These are phyloP conservation scores for Periparus ater DNA, from an alignment of 2,797 vertebrate species.

Conservation along the genomic window DNA sequence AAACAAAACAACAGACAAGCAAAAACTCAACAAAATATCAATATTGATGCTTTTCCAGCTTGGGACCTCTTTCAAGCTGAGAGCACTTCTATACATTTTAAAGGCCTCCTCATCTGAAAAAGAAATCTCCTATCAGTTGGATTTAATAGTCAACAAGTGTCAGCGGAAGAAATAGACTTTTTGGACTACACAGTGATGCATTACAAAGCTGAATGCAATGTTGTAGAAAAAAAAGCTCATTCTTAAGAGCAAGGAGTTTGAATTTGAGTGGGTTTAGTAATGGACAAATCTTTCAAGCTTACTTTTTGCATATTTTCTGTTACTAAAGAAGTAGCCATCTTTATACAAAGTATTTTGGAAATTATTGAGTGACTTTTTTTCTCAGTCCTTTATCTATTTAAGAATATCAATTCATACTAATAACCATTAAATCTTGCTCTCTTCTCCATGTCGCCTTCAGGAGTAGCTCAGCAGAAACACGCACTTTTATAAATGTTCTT, in stretches of 20 bases:
- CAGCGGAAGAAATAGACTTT: neutral
- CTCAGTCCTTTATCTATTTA: neutral
- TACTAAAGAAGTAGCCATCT: neutral
- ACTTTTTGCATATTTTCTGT: neutral
- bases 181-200: neutral
- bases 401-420: neutral
- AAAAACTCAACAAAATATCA: neutral
- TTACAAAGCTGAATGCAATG: neutral
- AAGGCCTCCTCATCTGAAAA: neutral
- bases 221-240: accelerated
- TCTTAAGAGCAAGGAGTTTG: neutral
- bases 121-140: neutral
- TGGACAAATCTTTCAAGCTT: neutral
- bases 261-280: neutral
- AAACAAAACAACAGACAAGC: neutral
- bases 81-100: neutral
- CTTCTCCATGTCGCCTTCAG: neutral
- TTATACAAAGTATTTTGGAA: neutral
- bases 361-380: neutral
- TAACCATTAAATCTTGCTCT: neutral
- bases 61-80: neutral
- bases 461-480: neutral
- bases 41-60: neutral
- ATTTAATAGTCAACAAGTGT: neutral
- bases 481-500: neutral